These are phyloP conservation scores for Narcine bancroftii DNA, from an alignment of 2,113 vertebrate genomes.

Conservation along the genomic window DNA sequence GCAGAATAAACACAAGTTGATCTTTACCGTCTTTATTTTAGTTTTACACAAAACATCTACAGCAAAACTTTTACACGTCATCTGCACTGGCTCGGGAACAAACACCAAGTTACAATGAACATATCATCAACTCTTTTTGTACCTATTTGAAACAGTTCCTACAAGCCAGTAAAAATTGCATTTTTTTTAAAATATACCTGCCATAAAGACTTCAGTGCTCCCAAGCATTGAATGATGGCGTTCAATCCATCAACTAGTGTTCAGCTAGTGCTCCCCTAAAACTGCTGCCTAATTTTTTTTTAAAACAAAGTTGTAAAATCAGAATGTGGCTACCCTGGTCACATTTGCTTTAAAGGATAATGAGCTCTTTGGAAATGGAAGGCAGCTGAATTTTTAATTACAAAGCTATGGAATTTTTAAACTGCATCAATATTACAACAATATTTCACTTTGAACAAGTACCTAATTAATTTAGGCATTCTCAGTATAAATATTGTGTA, in stretches of 20 bases:
- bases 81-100: neutral
- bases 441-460: neutral
- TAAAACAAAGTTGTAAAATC: neutral
- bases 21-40: neutral
- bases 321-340: neutral
- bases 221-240: neutral
- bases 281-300: neutral
- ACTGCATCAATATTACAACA: constrained; percentile 19
- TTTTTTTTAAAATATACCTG: neutral
- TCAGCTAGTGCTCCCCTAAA: neutral
- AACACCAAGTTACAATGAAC: neutral
- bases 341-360: neutral
- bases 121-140: neutral
- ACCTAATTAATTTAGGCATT: constrained; percentile 5
- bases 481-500: constrained; percentile 15
- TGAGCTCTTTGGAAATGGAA: neutral
- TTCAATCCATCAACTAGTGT: neutral
- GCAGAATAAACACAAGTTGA: neutral
- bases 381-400: neutral
- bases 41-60: constrained; percentile 4
- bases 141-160: neutral
- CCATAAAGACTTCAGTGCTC: neutral
- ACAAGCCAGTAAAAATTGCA: neutral
- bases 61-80: neutral
- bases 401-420: constrained; percentile 16